Base-by-base conservation (phyloP, 1,140 invertebrate genomes). In the Pollicipes pollicipes region DNA sequence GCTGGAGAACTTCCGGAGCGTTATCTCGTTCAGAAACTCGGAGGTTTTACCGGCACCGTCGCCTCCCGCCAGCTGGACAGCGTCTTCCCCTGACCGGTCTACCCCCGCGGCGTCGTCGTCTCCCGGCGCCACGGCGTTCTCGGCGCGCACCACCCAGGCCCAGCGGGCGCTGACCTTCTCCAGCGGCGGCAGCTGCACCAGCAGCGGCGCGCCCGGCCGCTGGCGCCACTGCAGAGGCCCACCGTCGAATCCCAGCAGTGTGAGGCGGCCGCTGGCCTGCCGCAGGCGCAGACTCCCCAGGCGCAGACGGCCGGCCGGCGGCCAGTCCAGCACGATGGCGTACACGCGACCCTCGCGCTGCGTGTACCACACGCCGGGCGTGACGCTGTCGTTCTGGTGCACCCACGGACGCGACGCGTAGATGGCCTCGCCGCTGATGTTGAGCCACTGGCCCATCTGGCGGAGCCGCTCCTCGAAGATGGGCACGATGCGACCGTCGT, bases 381-480 rank as follows among this genome's bases (percentile, higher is more conserved):
- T 87, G 0, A 83, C n/a, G 0, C 88, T 88, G 77, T 97, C 93
- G 77, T 95, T 95, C 79, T 95, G 93, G 74, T 83, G 79, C 63
- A 78, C 81, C 88, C 90, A 94, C 0, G 93, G 90, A 32, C 80
- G 83, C 0, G 86, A 87, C 27, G 81, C 81, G 76, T 93, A 97
- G 76, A 98, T 92, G 0, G 90, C 91, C 78, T 94, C 89, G 3
- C 91, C 93, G 78, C 96, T 97, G 1, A 88, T 79, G 21, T 82
- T 76, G 13, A 97, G 78, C 92, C 93, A 96, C n/a, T 78, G 71
- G 66, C 88, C 87, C 79, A 80, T 75, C 75, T 84, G 78, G 2
- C 83, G 77, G 0, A 98, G 81, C 72, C 94, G 82, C 77, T 97
- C 92, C 82, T 97, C 87, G 79, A 90, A 95, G 76, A 97, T 91